phyloP scores from a whole-genome alignment of 2,113 vertebrate genomes.

The Raja brachyura region DNA sequence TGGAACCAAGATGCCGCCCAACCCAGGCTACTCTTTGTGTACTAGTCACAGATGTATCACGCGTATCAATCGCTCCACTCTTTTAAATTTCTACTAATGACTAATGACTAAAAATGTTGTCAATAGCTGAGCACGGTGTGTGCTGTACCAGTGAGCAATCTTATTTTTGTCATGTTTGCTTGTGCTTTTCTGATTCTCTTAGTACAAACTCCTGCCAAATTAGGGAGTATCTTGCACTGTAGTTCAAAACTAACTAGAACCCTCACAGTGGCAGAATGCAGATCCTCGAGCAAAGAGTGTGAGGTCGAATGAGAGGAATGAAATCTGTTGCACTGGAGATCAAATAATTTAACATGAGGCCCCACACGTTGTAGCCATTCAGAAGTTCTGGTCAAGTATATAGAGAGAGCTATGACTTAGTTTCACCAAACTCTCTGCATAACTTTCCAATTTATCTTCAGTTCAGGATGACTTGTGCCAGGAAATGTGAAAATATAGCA shows the following conservation, averaged over 20 bases:
- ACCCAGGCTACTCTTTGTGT: no score
- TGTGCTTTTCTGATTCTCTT: not conserved
- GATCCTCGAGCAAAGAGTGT: not conserved
- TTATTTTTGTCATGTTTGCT: not conserved
- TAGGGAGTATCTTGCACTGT: not conserved
- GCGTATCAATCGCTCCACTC: no score
- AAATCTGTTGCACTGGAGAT: not conserved
- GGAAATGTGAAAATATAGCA: not conserved
- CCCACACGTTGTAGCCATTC: not conserved
- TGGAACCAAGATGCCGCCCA: no score
- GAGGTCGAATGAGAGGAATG: not conserved
- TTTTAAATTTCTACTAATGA: no score
- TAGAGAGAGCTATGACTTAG: not conserved
- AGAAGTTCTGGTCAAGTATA: not conserved
- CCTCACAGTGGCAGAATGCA: not conserved
- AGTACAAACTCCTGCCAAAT: not conserved
- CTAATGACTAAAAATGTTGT: not conserved
- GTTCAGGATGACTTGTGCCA: not conserved
- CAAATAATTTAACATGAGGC: not conserved
- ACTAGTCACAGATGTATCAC: no score
- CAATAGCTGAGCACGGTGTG: not conserved
- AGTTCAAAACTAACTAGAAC: not conserved
- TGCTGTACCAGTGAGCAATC: not conserved
- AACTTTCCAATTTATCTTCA: not conserved
- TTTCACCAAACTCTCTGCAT: not conserved